phyloP scores from a whole-genome alignment of 2,797 vertebrate genomes.

The Mareca strepera region DNA sequence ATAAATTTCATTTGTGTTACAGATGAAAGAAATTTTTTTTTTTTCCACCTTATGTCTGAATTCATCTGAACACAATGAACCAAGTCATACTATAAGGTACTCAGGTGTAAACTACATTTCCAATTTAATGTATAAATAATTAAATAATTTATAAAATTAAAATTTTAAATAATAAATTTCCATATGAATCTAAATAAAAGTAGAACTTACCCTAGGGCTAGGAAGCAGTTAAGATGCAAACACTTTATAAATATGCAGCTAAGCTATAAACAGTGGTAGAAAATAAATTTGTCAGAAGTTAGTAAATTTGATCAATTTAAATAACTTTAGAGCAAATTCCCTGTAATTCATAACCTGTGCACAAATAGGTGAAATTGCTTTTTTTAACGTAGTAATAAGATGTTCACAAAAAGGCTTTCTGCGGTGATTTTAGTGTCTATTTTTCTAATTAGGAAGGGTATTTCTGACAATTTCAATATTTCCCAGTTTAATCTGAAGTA shows the following conservation, averaged over 20 bases:
- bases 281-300: neutral
- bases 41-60: neutral
- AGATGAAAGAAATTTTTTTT: neutral
- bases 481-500: neutral
- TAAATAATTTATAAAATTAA: neutral
- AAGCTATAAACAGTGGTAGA: neutral
- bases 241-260: neutral
- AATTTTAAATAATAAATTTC: slow-evolving; percentile 22
- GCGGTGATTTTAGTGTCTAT: neutral
- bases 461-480: neutral
- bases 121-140: neutral
- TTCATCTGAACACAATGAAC: neutral
- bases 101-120: neutral
- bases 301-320: neutral
- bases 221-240: neutral
- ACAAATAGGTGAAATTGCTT: neutral
- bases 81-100: neutral
- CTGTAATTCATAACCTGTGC: neutral
- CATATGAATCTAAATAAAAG: neutral
- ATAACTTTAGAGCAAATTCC: neutral
- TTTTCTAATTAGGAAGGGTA: neutral
- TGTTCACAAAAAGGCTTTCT: neutral
- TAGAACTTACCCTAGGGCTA: neutral
- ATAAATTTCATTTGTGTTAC: neutral
- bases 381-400: neutral